Base-by-base conservation (phyloP, 2,113 vertebrate species). In the Harpagus bidentatus region DNA sequence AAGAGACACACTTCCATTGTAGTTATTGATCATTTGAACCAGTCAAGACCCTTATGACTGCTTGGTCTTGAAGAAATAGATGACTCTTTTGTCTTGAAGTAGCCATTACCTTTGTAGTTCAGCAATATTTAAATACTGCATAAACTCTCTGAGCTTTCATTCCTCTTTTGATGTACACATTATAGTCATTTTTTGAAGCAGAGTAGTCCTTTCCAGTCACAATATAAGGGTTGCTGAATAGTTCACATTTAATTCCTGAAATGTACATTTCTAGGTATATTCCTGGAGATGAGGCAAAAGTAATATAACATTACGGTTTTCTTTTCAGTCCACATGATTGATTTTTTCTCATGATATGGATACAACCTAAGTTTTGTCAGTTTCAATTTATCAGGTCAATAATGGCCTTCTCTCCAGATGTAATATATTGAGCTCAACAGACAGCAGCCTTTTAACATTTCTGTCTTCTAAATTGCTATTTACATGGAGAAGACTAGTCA, bases 381-480 rank as follows among this genome's bases (percentile, higher is more conserved):
- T 96, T 97, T 90, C 86, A 95, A 80, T 97, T 95, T 89, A 61
- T 93, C 93, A 90, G 50, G 47, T 85, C 84, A 90, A 53, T 91
- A 95, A 86, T 88, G 59, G 50, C 66, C 58, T 79, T 94, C 53
- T 95, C 38, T 91, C 58, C 70, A 80, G 58, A 73, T 55, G 10
- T 90, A 70, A 94, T 93, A 90, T 55, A 93, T 95, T 88, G 55
- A 91, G 59, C 62, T 82, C 32, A 62, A 73, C 78, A 80, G 91
- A 91, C 81, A 94, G 62, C 62, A 91, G 89, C 42, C 58, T 94
- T 97, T 95, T 94, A 87, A 91, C 66, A 62, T 93, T 95, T 95
- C 53, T 88, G 36, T 78, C 87, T 86, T 90, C 86, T 80, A 88
- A 95, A 94, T 90, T 93, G 48, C 66, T 73, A 20, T 94, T 95